Base-by-base conservation (phyloP, 2,888 invertebrate genomes). In the Amphipoea oculea region DNA sequence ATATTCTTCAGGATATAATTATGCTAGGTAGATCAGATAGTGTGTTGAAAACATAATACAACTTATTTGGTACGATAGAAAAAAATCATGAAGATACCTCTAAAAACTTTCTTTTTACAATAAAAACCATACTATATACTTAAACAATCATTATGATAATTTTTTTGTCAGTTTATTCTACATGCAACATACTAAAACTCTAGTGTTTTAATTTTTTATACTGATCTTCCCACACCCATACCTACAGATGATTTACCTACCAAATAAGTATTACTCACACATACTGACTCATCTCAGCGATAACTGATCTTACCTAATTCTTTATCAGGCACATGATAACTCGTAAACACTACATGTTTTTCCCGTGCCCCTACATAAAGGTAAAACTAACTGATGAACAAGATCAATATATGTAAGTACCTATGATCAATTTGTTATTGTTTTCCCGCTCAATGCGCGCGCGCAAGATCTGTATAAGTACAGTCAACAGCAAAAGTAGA, bases 251-350 rank as follows among this genome's bases (percentile, higher is more conserved):
- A 69, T 65, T 73, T 54, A 70, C 69, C 40, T 62, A 70, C 42
- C 2, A 68, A 11, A 69, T 57, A n/a, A n/a, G n/a, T n/a, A 74
- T 75, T 62, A 40, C 42, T 76, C 42, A 69, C 12, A 66, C 48
- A 60, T 40, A 78, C 57, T 79, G 84, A 79, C 20, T 73, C 87
- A 84, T 75, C 72, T 48, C 57, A 40, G 36, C 54, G 74, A 69
- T 86, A 84, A 74, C 65, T 66, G 74, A 45, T 78, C 74, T 69
- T 83, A n/a, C n/a, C n/a, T n/a, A 84, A 85, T 84, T 74, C 65
- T 63, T 67, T 74, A 69, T 84, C 74, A 62, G 42, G 40, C 65
- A 57, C 11, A 72, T 17, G 75, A 78, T 63, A 86, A 84, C 62
- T 79, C 60, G 29, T 23, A 54, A 65, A 42, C 62, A 67, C 70